Evolutionary conservation across 2,888 invertebrate genomes (phyloP).

Genomic region (Caradrina kadenii): DNA sequence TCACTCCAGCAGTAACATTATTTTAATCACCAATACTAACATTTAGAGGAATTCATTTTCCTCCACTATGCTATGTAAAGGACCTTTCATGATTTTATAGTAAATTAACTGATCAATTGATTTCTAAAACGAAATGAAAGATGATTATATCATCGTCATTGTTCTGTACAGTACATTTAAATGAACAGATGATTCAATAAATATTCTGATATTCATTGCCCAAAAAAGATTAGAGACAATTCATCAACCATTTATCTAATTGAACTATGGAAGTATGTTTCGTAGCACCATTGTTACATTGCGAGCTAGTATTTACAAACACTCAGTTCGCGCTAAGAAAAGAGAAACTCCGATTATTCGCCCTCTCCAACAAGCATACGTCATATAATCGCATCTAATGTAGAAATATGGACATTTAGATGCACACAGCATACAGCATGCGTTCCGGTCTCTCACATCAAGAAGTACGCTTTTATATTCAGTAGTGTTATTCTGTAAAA

Average conservation of each 20-base stretch:
- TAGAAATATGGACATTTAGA: slow-evolving; percentile 53
- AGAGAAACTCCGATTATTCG: slow-evolving; percentile 57
- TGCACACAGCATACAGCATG: slow-evolving; percentile 17
- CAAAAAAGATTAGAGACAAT: slow-evolving; percentile 16
- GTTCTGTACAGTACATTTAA: neutral
- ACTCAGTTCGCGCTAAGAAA: slow-evolving; percentile 49
- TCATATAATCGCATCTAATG: slow-evolving; percentile 54
- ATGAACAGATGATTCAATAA: neutral
- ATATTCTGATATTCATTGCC: slow-evolving; percentile 1
- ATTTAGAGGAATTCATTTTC: neutral
- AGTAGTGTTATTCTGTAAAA: neutral
- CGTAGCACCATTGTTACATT: slow-evolving; percentile 54
- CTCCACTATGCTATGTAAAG: neutral
- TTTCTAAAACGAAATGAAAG: neutral
- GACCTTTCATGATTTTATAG: neutral
- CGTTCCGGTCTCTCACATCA: slow-evolving; percentile 46
- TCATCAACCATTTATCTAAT: slow-evolving; percentile 38
- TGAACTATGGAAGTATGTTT: slow-evolving; percentile 18
- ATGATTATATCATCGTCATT: neutral
- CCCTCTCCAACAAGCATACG: slow-evolving; percentile 43
- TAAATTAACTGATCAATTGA: neutral
- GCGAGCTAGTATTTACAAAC: slow-evolving; percentile 60
- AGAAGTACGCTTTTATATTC: slow-evolving; percentile 12
- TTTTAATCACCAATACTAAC: neutral
- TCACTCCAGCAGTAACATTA: neutral